Percentiles rank a stretch among this genome's conserved stretches.
Conservation (phyloP, 2,113 vertebrate genomes). For the Mungos mungo region DNA sequence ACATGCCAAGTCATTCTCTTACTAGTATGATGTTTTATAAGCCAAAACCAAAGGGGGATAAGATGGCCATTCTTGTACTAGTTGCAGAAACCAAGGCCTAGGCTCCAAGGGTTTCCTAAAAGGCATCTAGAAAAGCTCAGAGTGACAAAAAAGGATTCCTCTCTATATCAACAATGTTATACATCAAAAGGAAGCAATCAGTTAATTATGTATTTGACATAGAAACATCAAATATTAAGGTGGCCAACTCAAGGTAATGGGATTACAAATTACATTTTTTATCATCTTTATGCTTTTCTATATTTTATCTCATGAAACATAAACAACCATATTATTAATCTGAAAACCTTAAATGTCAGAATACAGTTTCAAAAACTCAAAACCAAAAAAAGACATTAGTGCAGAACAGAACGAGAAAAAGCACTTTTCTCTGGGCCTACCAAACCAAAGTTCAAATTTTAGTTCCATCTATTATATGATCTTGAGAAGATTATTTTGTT, state of each 20-base stretch:
- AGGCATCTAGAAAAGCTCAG: neutral
- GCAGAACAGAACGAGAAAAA: neutral
- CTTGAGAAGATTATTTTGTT: neutral
- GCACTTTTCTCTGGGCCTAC: neutral
- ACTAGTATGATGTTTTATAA: neutral
- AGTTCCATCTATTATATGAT: neutral
- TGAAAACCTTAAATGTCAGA: neutral
- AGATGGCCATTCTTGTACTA: neutral
- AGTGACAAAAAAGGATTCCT: neutral
- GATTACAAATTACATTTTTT: neutral
- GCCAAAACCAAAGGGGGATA: neutral
- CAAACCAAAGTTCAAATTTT: neutral
- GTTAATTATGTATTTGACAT: neutral
- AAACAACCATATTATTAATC: neutral
- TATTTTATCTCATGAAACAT: neutral
- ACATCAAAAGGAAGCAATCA: neutral
- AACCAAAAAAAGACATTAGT: neutral
- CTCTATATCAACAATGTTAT: neutral
- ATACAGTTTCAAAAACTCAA: neutral
- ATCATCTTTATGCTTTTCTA: neutral
- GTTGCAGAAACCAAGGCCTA: neutral
- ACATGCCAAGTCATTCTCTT: neutral
- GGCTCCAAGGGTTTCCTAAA: neutral
- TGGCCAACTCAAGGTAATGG: neutral
- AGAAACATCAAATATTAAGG: neutral